Evolutionary conservation across 2,113 vertebrate genomes (phyloP).

Genomic region (Mirza zaza): DNA sequence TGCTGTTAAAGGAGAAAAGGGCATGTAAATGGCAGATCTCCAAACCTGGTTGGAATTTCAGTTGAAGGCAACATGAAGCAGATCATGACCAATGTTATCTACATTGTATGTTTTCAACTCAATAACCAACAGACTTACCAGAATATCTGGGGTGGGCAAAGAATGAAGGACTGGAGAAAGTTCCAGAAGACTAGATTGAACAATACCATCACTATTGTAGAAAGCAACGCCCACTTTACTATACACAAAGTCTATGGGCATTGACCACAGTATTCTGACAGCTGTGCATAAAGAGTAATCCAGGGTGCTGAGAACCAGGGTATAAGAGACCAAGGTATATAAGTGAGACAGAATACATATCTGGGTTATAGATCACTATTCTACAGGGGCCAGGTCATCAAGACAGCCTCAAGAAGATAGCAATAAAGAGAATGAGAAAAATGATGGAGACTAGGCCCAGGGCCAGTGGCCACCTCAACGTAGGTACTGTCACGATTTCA

Average conservation of each 20-base stretch:
- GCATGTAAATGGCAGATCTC: not conserved
- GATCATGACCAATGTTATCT: not conserved
- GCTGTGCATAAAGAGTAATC: not conserved
- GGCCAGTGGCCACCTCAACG: not conserved
- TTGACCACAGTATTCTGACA: not conserved
- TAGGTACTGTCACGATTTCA: not conserved
- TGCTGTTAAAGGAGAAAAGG: not conserved
- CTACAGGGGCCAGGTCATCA: not conserved
- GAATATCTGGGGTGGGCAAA: not conserved
- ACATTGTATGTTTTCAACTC: rapidly evolving
- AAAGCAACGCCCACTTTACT: not conserved
- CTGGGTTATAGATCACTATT: not conserved
- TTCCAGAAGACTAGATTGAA: not conserved
- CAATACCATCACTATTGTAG: not conserved
- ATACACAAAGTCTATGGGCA: not conserved
- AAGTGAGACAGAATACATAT: not conserved
- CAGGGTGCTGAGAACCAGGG: not conserved
- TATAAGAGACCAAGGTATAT: not conserved
- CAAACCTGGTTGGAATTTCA: not conserved
- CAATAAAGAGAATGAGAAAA: not conserved
- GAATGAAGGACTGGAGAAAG: not conserved
- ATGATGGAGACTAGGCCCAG: not conserved
- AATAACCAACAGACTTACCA: not conserved
- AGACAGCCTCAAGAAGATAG: not conserved
- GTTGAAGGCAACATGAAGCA: not conserved